Evolutionary conservation across 2,888 invertebrate species (phyloP).

Genomic region (Cyclophora punctaria): DNA sequence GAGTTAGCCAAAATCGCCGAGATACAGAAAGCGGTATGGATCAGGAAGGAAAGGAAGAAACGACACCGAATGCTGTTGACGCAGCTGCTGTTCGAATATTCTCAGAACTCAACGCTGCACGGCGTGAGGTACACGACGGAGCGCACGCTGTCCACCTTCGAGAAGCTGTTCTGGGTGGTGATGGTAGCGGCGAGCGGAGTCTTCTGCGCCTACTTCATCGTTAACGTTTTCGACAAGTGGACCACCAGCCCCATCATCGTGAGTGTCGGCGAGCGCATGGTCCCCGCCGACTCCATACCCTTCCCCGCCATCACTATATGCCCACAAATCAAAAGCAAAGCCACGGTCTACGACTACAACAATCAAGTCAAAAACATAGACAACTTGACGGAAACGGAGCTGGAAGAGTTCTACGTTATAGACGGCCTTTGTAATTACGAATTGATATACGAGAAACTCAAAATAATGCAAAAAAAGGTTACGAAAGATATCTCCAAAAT

Average conservation of each 20-base stretch:
- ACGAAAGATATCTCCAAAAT: no score
- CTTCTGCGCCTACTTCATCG: neutral
- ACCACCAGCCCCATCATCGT: neutral
- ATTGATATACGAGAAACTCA: neutral
- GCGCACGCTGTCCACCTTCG: neutral
- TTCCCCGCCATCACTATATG: neutral
- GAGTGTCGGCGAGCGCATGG: neutral
- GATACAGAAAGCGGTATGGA: neutral
- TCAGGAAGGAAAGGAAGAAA: neutral
- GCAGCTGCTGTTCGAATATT: neutral
- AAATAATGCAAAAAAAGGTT: neutral
- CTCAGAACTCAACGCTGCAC: neutral
- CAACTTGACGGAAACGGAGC: neutral
- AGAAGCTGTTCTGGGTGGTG: neutral
- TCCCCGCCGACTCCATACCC: neutral
- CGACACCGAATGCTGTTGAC: neutral
- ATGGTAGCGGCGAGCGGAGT: neutral
- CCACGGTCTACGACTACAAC: neutral
- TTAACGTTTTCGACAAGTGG: neutral
- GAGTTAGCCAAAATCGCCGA: neutral
- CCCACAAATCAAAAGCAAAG: neutral
- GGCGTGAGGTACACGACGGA: neutral
- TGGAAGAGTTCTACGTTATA: neutral
- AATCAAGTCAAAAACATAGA: no score
- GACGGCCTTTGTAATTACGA: neutral